phyloP scores from a whole-genome alignment of 2,113 vertebrate species.

The Gopherus flavomarginatus region DNA sequence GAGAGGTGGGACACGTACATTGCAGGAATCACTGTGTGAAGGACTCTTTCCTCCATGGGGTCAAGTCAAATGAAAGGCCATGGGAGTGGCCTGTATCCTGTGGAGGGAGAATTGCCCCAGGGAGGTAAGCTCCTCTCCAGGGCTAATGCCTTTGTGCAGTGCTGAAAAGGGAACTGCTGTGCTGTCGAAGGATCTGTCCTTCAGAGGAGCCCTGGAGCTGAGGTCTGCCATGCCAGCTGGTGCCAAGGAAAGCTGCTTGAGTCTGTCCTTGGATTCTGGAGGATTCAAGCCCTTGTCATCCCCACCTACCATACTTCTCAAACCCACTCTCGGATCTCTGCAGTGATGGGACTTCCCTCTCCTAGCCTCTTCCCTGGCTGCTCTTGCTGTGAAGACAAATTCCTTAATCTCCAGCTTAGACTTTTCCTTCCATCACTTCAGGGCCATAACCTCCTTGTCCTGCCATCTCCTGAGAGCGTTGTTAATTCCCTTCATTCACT shows the following conservation, averaged over 20 bases:
- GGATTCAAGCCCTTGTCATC: background rate
- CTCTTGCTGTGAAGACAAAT: background rate
- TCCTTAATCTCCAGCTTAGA: background rate
- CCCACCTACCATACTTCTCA: background rate
- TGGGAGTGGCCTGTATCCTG: background rate
- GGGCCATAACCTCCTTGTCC: background rate
- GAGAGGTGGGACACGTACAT: background rate
- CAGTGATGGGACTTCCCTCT: background rate
- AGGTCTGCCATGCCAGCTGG: background rate
- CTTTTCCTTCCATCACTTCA: background rate
- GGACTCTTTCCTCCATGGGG: background rate
- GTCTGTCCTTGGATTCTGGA: background rate
- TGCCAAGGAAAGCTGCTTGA: background rate
- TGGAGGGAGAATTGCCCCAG: background rate
- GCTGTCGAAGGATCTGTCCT: background rate
- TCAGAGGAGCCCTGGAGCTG: background rate
- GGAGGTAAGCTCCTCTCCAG: background rate
- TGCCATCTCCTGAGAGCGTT: background rate
- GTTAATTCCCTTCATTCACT: background rate
- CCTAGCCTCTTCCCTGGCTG: background rate
- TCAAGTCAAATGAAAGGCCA: background rate
- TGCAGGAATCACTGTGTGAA: background rate
- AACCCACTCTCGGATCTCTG: background rate
- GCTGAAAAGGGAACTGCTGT: too few species aligned
- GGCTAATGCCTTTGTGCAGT: background rate